Evolutionary conservation across 2,797 vertebrate species (phyloP), one percentile per base, ranked within the genome.

Genomic region (Brachyalestes nurse): DNA sequence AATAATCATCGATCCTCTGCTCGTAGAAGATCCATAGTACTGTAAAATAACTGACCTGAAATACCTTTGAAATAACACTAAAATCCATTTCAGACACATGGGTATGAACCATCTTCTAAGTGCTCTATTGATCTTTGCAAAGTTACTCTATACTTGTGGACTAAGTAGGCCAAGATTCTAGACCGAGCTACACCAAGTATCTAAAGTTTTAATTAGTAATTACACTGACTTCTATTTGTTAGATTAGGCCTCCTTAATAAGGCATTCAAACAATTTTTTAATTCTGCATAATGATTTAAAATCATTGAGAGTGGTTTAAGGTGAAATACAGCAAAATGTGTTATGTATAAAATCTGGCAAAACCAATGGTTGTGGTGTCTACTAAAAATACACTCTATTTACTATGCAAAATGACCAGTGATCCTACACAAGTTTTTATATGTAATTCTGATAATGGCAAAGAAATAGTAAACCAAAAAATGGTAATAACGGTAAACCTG

Each of bases 1-100:
- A 65, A 38, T 40, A 64, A 64, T 16, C 14, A 64, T 64, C 17
- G 25, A 67, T 67, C 42, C 38, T 45, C 19, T 45, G 45, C 42
- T 23, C 12, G 16, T 25, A 28, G 23, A 7, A 42, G n/a, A 67
- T 70, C 21, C 21, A 28, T 25, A 51, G n/a, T 23, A 70, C 67
- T 70, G 67, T 49, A 51, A 8, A 40, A 19, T 38, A 47, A 70
- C 13, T 49, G 5, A 47, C 21, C 8, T 25, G 13, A 49, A 70
- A 49, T 25, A 47, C 1, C 42, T 67, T 69, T 69, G 66, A 69
- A 69, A 69, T 69, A 21, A 23, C 65, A 47, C n/a, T 21, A n/a
- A 69, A 69, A 69, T n/a, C 7, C 4, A 10, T 47, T 69, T 1
- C 65, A 69, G 4, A 45, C 19, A 69, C 65, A 47, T 5, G 60